A percentile compares a stretch with the other conserved stretches of the same genome.
phyloP scores from a whole-genome alignment of 2,113 vertebrate species.

The Rhinolophus ferrumequinum region DNA sequence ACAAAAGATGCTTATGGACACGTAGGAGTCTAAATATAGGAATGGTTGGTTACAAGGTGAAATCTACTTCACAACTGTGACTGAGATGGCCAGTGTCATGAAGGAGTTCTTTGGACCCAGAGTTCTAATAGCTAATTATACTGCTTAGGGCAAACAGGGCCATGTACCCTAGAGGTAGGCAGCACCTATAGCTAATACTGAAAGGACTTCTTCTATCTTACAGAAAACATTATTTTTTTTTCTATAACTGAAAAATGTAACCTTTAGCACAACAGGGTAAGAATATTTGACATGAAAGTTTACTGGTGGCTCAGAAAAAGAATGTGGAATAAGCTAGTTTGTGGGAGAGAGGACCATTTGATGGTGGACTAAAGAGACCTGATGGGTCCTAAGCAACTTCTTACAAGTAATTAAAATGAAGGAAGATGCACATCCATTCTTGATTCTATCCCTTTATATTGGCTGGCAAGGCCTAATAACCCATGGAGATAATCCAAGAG shows the following conservation, averaged over 20 bases:
- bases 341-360: background rate
- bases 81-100: conserved; percentile 72
- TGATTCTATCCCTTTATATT: conserved; percentile 59
- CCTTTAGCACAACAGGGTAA: conserved; percentile 12
- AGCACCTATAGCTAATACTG: conserved; percentile 55
- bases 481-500: background rate
- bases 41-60: conserved; percentile 50
- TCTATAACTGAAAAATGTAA: background rate
- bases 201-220: background rate
- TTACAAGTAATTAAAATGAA: background rate
- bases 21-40: conserved; percentile 58
- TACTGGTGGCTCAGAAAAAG: conserved; percentile 17
- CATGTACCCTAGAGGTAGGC: conserved; percentile 57
- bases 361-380: background rate
- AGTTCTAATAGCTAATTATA: conserved; percentile 24
- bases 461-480: conserved; percentile 70
- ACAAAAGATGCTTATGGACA: conserved; percentile 73
- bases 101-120: conserved; percentile 54
- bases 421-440: background rate
- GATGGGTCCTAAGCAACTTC: background rate
- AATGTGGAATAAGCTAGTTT: background rate
- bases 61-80: conserved; percentile 60
- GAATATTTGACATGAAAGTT: background rate
- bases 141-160: conserved; percentile 8
- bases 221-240: conserved; percentile 7